Evolutionary conservation across 2,113 vertebrate genomes (phyloP).

Genomic region (Cichladusa arquata): DNA sequence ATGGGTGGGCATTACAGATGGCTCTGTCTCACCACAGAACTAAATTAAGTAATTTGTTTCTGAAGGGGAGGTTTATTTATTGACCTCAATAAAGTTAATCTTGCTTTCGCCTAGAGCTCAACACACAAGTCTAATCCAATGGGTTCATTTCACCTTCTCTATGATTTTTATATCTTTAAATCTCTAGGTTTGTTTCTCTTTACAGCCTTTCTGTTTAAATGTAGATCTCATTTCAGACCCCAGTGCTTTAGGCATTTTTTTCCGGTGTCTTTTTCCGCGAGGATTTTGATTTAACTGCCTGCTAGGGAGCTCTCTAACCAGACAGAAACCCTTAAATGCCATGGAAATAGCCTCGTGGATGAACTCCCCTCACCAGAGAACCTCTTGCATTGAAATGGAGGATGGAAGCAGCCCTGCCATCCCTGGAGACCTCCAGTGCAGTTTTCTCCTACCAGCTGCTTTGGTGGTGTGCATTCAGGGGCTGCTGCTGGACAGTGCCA

Average conservation of each 20-base stretch:
- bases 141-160: neutral
- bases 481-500: accelerated
- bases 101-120: neutral
- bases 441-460: neutral
- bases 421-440: neutral
- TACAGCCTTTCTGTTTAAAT: neutral
- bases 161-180: neutral
- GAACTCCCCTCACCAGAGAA: neutral
- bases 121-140: neutral
- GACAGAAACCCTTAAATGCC: neutral
- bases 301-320: neutral
- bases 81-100: slow-evolving; percentile 62
- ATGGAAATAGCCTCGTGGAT: neutral
- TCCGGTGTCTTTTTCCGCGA: neutral
- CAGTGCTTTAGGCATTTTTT: neutral
- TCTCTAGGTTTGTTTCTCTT: neutral
- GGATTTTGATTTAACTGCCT: accelerated
- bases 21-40: slow-evolving; percentile 38
- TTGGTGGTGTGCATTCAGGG: accelerated
- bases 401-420: neutral
- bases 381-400: neutral
- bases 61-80: slow-evolving; percentile 32
- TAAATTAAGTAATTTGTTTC: slow-evolving; percentile 61
- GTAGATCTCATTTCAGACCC: neutral
- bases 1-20: slow-evolving; percentile 59